Evolutionary conservation across 2,797 vertebrate species (phyloP).

Genomic region (Sebastes kiyomatsui): DNA sequence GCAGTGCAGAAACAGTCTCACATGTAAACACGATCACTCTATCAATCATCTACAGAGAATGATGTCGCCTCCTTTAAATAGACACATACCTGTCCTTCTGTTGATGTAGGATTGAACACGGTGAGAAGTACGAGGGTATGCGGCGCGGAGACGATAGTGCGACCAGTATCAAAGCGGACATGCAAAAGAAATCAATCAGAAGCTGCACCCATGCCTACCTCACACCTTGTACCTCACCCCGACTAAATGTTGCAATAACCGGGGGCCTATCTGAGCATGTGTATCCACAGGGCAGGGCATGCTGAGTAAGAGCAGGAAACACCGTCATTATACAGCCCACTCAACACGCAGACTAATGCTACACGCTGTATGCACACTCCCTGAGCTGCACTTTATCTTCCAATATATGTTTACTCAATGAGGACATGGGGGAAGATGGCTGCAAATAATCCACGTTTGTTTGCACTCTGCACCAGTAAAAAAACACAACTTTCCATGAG

Average conservation of each 20-base stretch:
- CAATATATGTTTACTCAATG: constrained; percentile 45
- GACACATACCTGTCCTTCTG: constrained; percentile 56
- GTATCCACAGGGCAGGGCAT: constrained; percentile 65
- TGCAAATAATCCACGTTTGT: constrained; percentile 34
- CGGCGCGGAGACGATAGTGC: not conserved
- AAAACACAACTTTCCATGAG: constrained; percentile 37
- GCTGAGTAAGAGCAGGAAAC: constrained; percentile 54
- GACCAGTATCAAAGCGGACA: constrained; percentile 11
- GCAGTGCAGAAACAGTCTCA: constrained; percentile 31
- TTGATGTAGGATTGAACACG: constrained; percentile 38
- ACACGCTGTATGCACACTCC: not conserved
- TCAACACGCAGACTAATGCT: constrained; percentile 2
- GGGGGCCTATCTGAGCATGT: constrained; percentile 55
- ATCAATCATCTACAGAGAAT: constrained; percentile 61
- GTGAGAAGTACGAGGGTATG: not conserved
- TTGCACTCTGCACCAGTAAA: constrained; percentile 26
- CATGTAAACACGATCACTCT: constrained; percentile 33
- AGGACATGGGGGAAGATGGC: constrained; percentile 30
- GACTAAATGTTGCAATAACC: constrained; percentile 68
- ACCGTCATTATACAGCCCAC: constrained; percentile 23
- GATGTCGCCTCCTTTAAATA: constrained; percentile 27
- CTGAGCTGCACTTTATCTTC: constrained; percentile 33
- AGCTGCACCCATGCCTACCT: constrained; percentile 39
- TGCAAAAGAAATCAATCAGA: constrained; percentile 15
- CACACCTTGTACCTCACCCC: constrained; percentile 51